phyloP scores from a whole-genome alignment of 1,140 invertebrate species.

The Doryteuthis pealeii region DNA sequence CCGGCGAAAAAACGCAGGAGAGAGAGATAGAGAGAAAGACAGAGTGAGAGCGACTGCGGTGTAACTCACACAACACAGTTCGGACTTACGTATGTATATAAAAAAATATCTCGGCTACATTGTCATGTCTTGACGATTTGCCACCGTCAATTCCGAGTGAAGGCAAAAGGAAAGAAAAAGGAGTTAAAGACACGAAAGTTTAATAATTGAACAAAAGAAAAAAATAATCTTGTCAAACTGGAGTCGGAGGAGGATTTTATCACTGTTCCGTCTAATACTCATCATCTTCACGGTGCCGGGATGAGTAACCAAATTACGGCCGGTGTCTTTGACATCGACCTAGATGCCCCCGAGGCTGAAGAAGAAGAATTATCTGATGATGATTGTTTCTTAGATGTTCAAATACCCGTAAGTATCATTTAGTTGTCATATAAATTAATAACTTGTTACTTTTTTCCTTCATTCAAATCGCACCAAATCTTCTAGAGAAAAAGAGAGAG shows the following conservation, averaged over 20 bases:
- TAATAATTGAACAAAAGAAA: not conserved
- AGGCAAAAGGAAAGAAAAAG: not conserved
- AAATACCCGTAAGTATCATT: not conserved
- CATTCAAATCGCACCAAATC: no score
- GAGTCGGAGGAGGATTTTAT: not conserved
- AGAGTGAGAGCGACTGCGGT: not conserved
- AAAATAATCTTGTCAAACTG: not conserved
- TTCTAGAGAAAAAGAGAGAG: no score
- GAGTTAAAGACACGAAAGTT: not conserved
- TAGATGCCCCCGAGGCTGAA: not conserved
- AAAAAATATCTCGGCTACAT: not conserved
- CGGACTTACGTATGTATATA: not conserved
- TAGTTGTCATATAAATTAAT: not conserved
- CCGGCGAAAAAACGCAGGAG: not conserved
- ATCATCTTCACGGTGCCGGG: not conserved
- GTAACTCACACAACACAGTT: not conserved
- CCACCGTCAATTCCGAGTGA: not conserved
- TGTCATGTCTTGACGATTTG: not conserved
- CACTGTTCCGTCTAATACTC: not conserved
- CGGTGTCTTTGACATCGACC: conserved; percentile 5
- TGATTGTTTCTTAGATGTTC: not conserved
- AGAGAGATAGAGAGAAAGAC: not conserved
- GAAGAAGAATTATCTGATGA: not conserved
- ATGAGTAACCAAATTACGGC: conserved; percentile 2
- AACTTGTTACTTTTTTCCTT: no score